phyloP scores from a whole-genome alignment of 2,888 invertebrate genomes.

The Leuctra nigra region DNA sequence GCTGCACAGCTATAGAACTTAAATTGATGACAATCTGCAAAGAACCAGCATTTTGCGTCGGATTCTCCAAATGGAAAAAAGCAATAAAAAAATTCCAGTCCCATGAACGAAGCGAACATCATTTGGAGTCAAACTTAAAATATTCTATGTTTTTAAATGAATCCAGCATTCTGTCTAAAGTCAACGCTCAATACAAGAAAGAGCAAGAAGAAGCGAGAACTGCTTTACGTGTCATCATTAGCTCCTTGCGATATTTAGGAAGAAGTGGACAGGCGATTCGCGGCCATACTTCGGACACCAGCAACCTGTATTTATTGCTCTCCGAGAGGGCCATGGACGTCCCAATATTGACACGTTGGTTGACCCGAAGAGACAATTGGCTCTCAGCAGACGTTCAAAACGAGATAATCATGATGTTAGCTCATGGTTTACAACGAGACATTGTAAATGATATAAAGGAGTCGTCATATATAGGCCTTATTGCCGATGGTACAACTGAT shows the following conservation, averaged over 20 bases:
- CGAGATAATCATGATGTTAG: constrained; percentile 23
- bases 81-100: not conserved
- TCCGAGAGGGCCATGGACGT: constrained; percentile 17
- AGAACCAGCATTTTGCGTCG: not conserved
- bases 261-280: constrained; percentile 19
- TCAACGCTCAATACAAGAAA: not conserved
- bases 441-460: constrained; percentile 11
- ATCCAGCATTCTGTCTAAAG: not conserved
- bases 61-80: constrained; percentile 4
- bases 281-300: constrained; percentile 5
- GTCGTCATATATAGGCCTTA: constrained; percentile 15
- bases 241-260: not conserved
- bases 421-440: constrained; percentile 14
- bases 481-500: constrained; percentile 26
- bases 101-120: not conserved
- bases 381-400: constrained; percentile 21
- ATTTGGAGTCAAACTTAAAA: not conserved
- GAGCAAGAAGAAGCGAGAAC: not conserved
- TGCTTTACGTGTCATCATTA: not conserved
- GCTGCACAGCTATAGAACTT: constrained; percentile 4
- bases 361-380: constrained; percentile 20
- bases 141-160: not conserved
- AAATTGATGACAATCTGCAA: not conserved
- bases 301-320: constrained; percentile 19
- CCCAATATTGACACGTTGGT: constrained; percentile 18